Percentiles rank a stretch among this genome's conserved stretches.
Conservation (phyloP, 2,888 invertebrate genomes). For the Pantelozetes paolii region DNA sequence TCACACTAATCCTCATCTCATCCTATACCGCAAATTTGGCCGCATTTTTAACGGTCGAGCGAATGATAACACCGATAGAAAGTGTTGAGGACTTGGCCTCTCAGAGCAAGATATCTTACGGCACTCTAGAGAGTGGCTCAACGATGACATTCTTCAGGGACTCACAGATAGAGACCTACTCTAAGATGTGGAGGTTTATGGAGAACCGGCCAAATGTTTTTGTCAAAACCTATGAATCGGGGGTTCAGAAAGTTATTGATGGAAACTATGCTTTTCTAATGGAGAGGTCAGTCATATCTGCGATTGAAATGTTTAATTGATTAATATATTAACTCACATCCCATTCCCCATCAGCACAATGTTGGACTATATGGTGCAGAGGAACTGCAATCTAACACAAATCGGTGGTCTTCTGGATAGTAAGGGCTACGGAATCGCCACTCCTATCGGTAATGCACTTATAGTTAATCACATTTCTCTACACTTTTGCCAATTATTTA, state of each 20-base stretch:
- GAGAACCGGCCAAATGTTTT: constrained; percentile 70
- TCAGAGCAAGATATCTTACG: constrained; percentile 87
- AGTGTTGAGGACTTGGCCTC: constrained; percentile 90
- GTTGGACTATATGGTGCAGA: constrained; percentile 85
- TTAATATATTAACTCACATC: neutral
- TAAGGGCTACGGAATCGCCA: constrained; percentile 93
- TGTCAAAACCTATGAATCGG: constrained; percentile 83
- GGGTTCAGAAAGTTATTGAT: constrained; percentile 74
- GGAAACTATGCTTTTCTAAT: constrained; percentile 95
- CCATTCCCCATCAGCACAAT: constrained; percentile 56
- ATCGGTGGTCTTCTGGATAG: constrained; percentile 67
- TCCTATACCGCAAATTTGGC: constrained; percentile 97
- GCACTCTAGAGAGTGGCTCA: constrained; percentile 85
- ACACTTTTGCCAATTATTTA: neutral
- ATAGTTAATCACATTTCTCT: neutral
- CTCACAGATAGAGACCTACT: constrained; percentile 48
- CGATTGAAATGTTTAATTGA: neutral
- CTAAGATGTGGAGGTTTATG: constrained; percentile 71
- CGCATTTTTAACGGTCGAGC: constrained; percentile 92
- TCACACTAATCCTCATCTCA: constrained; percentile 93
- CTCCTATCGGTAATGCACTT: constrained; percentile 66
- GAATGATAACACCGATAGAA: constrained; percentile 91
- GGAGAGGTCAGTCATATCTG: constrained; percentile 59
- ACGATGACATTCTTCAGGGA: constrained; percentile 92
- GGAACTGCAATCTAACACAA: constrained; percentile 92